A percentile compares a stretch with the other conserved stretches of the same genome.
phyloP scores from a whole-genome alignment of 2,113 vertebrate genomes.

The Grus americana region DNA sequence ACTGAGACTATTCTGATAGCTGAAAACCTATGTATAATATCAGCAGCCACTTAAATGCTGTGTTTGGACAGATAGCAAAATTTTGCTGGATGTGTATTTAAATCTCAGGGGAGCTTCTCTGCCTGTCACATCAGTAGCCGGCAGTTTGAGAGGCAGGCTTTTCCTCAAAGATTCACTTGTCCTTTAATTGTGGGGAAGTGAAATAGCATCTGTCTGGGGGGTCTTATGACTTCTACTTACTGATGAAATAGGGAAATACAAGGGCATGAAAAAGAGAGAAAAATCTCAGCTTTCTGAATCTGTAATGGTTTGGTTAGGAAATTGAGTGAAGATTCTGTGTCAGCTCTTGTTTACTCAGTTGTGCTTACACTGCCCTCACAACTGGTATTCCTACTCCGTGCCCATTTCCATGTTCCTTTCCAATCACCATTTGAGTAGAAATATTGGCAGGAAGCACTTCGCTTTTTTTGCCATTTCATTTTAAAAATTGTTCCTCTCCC shows the following conservation, averaged over 20 bases:
- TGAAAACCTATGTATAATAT: background rate
- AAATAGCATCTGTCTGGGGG: background rate
- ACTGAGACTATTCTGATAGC: background rate
- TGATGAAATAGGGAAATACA: background rate
- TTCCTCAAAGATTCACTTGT: background rate
- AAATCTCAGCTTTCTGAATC: background rate
- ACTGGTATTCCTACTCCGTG: background rate
- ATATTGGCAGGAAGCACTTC: background rate
- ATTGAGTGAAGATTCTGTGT: background rate
- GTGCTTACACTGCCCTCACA: background rate
- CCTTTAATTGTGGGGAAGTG: background rate
- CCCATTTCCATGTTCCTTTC: background rate
- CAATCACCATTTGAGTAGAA: background rate
- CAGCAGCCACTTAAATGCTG: background rate
- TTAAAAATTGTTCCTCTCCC: background rate
- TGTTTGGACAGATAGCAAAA: background rate
- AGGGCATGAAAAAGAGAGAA: background rate
- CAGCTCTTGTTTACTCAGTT: background rate
- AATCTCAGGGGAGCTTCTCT: background rate
- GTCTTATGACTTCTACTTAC: background rate
- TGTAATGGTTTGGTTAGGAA: background rate
- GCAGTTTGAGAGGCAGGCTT: background rate
- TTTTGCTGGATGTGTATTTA: background rate
- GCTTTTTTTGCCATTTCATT: background rate
- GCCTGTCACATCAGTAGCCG: background rate